Percentiles rank a stretch among this genome's conserved stretches.
phyloP scores from a whole-genome alignment of 2,797 vertebrate species.

The Macrochelys suwanniensis region DNA sequence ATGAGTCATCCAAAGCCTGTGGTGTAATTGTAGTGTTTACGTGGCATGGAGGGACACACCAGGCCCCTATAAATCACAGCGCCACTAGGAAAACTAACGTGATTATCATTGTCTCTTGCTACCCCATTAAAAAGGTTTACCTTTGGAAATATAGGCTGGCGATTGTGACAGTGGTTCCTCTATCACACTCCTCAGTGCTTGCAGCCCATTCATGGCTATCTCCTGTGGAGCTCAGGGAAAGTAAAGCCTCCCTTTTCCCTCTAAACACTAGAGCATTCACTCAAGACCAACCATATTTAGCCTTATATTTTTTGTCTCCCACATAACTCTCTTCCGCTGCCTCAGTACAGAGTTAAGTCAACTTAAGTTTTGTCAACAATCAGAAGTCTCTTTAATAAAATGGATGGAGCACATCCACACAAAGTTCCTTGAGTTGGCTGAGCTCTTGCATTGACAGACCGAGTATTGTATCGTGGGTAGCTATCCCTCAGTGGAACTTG shows the following conservation, averaged over 20 bases:
- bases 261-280: background rate
- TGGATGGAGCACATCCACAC: background rate
- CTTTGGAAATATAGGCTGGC: background rate
- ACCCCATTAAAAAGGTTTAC: background rate
- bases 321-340: background rate
- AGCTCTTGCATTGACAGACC: no score
- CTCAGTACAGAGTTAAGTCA: background rate
- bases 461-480: no score
- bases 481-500: background rate
- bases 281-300: fast-evolving
- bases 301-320: background rate
- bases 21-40: background rate
- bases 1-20: background rate
- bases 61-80: background rate
- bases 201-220: background rate
- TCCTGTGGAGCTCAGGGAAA: background rate
- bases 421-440: no score
- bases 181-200: background rate
- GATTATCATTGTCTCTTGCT: background rate
- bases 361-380: background rate
- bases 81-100: background rate
- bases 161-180: fast-evolving
- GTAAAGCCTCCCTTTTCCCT: background rate
- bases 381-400: background rate
- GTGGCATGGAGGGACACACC: fast-evolving